Conservation (phyloP, 2,113 vertebrate species). For the Oryzias woworae region DNA sequence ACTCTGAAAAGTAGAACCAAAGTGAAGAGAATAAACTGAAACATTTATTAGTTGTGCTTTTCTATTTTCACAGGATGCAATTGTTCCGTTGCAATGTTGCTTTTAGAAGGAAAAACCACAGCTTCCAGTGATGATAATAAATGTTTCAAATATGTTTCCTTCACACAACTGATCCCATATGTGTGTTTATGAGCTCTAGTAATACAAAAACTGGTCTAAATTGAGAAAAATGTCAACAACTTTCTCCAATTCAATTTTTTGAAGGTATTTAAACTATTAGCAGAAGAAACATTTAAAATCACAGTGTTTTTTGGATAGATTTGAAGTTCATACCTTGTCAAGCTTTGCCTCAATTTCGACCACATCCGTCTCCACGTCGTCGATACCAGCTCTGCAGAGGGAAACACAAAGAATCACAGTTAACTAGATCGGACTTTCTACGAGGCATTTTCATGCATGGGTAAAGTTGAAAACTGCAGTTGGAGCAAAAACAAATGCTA, state of each 20-base stretch:
- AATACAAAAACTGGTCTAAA: neutral
- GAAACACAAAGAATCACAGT: constrained; percentile 44
- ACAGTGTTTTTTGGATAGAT: neutral
- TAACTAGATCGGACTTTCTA: constrained; percentile 24
- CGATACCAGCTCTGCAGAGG: constrained; percentile 87
- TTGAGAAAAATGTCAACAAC: neutral
- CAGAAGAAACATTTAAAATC: neutral
- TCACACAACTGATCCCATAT: too few species aligned
- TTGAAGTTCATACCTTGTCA: constrained; percentile 86
- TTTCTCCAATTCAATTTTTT: neutral
- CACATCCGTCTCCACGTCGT: constrained; percentile 97
- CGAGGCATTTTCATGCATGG: constrained; percentile 27
- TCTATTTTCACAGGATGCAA: too few species aligned
- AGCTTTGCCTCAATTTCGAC: constrained; percentile 94
- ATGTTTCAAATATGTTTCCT: constrained; percentile 16
- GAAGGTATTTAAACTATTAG: neutral
- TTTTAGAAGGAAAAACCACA: constrained; percentile 10
- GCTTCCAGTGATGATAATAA: constrained; percentile 11
- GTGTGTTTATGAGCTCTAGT: neutral
- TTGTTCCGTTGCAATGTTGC: neutral
- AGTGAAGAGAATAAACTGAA: too few species aligned
- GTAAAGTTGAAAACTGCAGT: constrained; percentile 17
- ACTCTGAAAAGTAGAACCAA: too few species aligned
- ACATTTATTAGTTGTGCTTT: too few species aligned
- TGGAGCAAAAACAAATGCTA: constrained; percentile 4